Conservation (phyloP, 2,888 invertebrate genomes). For the Dimorphilus gyrociliatus region DNA sequence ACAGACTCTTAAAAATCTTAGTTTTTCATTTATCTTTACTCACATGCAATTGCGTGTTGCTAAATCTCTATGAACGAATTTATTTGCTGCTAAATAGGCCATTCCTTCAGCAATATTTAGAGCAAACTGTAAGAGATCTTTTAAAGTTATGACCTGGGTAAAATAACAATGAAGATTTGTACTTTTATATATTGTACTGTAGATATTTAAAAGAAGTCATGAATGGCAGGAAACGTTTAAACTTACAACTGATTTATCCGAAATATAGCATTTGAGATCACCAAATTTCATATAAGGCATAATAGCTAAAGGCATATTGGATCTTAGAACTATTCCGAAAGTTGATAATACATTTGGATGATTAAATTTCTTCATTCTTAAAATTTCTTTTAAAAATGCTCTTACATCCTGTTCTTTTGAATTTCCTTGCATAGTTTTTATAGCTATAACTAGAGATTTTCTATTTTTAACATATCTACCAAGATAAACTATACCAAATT, state of each 20-base stretch:
- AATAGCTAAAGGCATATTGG: conserved; percentile 31
- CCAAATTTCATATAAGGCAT: conserved; percentile 39
- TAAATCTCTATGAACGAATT: conserved; percentile 36
- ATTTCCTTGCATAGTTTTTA: too few relatives aligned
- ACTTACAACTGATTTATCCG: conserved; percentile 18
- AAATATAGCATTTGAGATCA: conserved; percentile 21
- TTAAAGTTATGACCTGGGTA: too few relatives aligned
- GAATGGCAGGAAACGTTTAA: too few relatives aligned
- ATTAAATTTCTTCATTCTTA: conserved; percentile 35
- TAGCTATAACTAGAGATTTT: too few relatives aligned
- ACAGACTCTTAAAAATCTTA: too few relatives aligned
- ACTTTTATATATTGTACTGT: too few relatives aligned
- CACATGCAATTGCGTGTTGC: conserved; percentile 38
- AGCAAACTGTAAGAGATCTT: conserved; percentile 29
- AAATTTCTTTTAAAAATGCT: conserved; percentile 13
- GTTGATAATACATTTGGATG: conserved; percentile 37
- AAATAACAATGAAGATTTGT: too few relatives aligned
- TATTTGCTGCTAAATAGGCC: conserved; percentile 31
- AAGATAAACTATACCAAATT: too few relatives aligned
- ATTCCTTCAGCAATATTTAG: conserved; percentile 34
- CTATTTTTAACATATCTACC: too few relatives aligned
- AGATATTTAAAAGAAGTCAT: too few relatives aligned
- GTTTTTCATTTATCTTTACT: too few relatives aligned
- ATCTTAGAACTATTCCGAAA: conserved; percentile 31
- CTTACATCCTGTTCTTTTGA: conserved; percentile 4